Conservation (phyloP, 2,888 invertebrate species). For the Cantharis nigra region DNA sequence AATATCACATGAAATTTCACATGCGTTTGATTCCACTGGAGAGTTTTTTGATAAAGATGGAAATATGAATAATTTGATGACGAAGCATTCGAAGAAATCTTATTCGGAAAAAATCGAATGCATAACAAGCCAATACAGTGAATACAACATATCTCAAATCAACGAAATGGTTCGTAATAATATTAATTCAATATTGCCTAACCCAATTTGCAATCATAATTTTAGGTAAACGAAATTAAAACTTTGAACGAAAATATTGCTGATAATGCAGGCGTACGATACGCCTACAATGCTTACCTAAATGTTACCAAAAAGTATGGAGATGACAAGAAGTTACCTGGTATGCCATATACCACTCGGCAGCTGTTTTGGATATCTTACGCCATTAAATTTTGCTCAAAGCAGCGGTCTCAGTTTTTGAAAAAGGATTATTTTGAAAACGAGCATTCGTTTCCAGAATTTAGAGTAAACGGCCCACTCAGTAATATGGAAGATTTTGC, state of each 20-base stretch:
- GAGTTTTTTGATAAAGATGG: constrained; percentile 20
- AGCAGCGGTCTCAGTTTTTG: constrained; percentile 68
- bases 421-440: constrained; percentile 81
- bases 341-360: constrained; percentile 68
- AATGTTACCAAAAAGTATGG: constrained; percentile 69
- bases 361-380: constrained; percentile 84
- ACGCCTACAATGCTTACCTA: constrained; percentile 83
- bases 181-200: too few species aligned
- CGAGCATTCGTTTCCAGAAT: constrained; percentile 69
- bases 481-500: constrained; percentile 66
- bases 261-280: constrained; percentile 91
- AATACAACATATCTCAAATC: constrained; percentile 76
- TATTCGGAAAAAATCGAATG: constrained; percentile 81
- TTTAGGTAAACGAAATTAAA: constrained; percentile 84
- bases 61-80: constrained; percentile 54
- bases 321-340: constrained; percentile 68
- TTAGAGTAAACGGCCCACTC: constrained; percentile 65
- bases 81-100: constrained; percentile 81
- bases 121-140: constrained; percentile 87
- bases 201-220: constrained; percentile 8
- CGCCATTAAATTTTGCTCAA: constrained; percentile 87
- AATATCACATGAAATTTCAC: constrained; percentile 85
- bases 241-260: constrained; percentile 95
- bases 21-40: constrained; percentile 67
- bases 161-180: constrained; percentile 61